phyloP scores from a whole-genome alignment of 92 coral and sea anemone genomes.

The Umimayanthus chanpuru region DNA sequence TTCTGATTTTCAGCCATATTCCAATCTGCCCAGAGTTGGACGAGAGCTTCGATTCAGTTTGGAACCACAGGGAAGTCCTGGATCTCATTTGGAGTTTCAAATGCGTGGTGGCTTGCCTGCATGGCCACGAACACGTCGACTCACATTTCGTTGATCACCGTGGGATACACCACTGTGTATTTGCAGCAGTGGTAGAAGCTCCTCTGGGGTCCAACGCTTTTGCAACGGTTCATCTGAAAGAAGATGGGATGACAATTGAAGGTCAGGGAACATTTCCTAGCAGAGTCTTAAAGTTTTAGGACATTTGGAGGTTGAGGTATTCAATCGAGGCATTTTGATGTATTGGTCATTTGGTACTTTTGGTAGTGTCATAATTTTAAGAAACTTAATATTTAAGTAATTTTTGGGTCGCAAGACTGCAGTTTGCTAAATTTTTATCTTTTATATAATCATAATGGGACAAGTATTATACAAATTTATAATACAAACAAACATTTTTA shows the following conservation, averaged over 20 bases:
- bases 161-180: conserved; percentile 72
- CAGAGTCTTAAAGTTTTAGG: conserved; percentile 50
- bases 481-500: too few species aligned
- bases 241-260: conserved; percentile 61
- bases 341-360: too few species aligned
- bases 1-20: conserved; percentile 71
- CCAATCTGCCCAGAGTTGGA: conserved; percentile 56
- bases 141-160: conserved; percentile 54
- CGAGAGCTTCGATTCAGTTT: conserved; percentile 36
- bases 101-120: conserved; percentile 69
- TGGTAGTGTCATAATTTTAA: too few species aligned
- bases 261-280: conserved; percentile 66
- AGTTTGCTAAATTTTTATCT: too few species aligned
- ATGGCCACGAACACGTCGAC: conserved; percentile 70
- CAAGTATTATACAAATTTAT: too few species aligned
- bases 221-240: conserved; percentile 68
- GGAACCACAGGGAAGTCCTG: conserved; percentile 74
- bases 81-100: conserved; percentile 57
- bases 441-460: too few species aligned
- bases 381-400: too few species aligned
- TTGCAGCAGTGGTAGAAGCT: conserved; percentile 74
- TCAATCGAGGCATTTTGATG: too few species aligned
- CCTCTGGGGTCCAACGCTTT: conserved; percentile 64
- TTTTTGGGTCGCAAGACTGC: too few species aligned
- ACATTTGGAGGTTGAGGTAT: background rate